Base-by-base conservation (phyloP, 2,888 invertebrate genomes). In the Lumbricus terrestris region DNA sequence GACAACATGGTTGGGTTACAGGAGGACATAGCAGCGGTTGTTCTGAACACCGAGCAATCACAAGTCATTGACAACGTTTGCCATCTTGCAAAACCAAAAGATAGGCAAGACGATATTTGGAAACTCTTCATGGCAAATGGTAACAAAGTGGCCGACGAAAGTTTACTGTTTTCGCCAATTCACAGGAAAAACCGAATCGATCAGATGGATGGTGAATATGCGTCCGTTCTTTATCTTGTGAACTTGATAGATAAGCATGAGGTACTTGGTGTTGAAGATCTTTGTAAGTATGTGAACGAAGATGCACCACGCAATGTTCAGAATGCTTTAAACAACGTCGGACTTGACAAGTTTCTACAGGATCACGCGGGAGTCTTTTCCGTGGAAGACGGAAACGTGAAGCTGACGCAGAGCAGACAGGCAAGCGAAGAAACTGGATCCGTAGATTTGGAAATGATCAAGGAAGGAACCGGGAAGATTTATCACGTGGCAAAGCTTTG, bases 401-500 rank as follows among this genome's bases (percentile, higher is more conserved):
- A 35, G 37, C 89, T 89, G 38, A 38, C 54, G 34, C 89, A 89
- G 42, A 54, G 89, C 37, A 34, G 69, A 33, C 42, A 85, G 35
- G 35, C 82, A 18, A 89, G 83, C 33, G 35, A 89, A 37, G 42
- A 40, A 47, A 89, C 82, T 89, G 90, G 89, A 69, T 33, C 42
- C 34, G 90, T 89, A 29, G 89, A 90, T 34, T 89, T 89, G 8
- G 90, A 90, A 82, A 40, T 90, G 15, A 89, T 89, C 20, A 89
- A 90, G 40, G 89, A 90, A 82, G 90, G 89, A 82, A 88, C 15
- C 33, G 90, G 90, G n/a, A 89, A 88, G 40, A 89, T 90, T 40
- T 90, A 90, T 34, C 90, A 90, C 69, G 89, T 90, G 29, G 90
- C 90, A 35, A 90, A 90, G 88, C 89, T 90, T 29, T 90, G 90